Evolutionary conservation across 2,797 vertebrate species (phyloP).

Genomic region (Lophius americanus): DNA sequence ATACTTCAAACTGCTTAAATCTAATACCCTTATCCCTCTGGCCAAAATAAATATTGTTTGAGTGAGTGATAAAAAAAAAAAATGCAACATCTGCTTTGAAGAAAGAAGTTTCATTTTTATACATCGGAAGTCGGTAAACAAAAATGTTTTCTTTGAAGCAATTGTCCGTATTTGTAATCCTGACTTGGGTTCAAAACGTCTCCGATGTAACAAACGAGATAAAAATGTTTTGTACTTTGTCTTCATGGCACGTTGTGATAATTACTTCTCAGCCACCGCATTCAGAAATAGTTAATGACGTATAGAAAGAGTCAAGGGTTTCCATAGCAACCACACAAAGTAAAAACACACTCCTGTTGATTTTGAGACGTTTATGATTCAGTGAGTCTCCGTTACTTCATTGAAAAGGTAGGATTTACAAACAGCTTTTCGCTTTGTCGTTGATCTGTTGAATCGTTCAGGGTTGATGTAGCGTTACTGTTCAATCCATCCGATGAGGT

Average conservation of each 20-base stretch:
- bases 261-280: constrained; percentile 19
- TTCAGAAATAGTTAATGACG: constrained; percentile 31
- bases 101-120: constrained; percentile 1
- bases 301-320: constrained; percentile 20
- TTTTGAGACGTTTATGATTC: constrained; percentile 29
- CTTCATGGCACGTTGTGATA: constrained; percentile 24
- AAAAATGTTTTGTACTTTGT: constrained; percentile 25
- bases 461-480: constrained; percentile 31
- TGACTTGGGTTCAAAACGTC: constrained; percentile 3
- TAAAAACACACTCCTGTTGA: constrained; percentile 29
- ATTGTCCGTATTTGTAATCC: background rate
- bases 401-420: constrained; percentile 30
- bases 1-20: constrained; percentile 4
- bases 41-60: constrained; percentile 16
- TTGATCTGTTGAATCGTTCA: constrained; percentile 26
- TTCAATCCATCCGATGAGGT: constrained; percentile 31
- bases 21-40: constrained; percentile 5
- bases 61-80: constrained; percentile 4
- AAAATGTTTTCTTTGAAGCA: background rate
- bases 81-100: constrained; percentile 6
- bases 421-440: constrained; percentile 27
- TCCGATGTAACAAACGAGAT: constrained; percentile 13
- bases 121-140: constrained; percentile 17
- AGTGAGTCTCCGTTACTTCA: constrained; percentile 26
- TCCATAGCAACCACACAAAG: constrained; percentile 51